phyloP scores from a whole-genome alignment of 2,113 vertebrate species.

The Conger conger region DNA sequence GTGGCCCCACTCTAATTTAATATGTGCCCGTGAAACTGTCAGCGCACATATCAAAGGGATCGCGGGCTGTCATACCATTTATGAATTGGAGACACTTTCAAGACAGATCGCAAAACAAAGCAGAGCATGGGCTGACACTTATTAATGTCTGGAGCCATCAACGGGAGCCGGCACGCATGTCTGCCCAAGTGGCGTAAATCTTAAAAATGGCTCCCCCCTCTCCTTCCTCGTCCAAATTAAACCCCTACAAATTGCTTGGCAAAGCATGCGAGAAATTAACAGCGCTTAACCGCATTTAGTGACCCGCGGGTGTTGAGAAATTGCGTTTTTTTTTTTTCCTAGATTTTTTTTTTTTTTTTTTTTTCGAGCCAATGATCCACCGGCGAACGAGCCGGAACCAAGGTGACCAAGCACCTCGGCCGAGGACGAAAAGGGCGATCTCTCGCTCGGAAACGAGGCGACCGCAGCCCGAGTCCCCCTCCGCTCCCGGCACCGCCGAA shows the following conservation, averaged over 20 bases:
- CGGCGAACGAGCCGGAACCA: slow-evolving; percentile 52
- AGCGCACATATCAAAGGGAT: slow-evolving; percentile 3
- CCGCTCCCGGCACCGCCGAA: too few relatives aligned
- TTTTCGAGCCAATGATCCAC: slow-evolving; percentile 52
- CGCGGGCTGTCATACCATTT: not conserved
- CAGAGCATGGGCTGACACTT: slow-evolving; percentile 13
- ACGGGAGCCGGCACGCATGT: not conserved
- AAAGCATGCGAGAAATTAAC: slow-evolving; percentile 42
- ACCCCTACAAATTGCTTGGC: slow-evolving; percentile 28
- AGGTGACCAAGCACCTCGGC: slow-evolving; percentile 32
- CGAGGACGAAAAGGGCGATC: slow-evolving; percentile 32
- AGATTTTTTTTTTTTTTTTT: slow-evolving; percentile 35
- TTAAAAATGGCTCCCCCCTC: not conserved
- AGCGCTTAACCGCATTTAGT: slow-evolving; percentile 38
- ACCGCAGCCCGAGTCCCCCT: not conserved
- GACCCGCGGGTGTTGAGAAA: slow-evolving; percentile 52
- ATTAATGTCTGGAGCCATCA: slow-evolving; percentile 24
- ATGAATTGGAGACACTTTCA: slow-evolving; percentile 13
- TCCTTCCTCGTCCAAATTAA: slow-evolving; percentile 30
- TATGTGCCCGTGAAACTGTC: not conserved
- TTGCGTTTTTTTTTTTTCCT: slow-evolving; percentile 41
- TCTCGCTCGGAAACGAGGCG: slow-evolving; percentile 40
- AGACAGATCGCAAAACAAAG: slow-evolving; percentile 6
- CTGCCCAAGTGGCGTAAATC: not conserved
- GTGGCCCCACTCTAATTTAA: slow-evolving; percentile 7